These are phyloP conservation scores for Amphimedon queenslandica DNA, from an alignment of 37 sponge, comb jelly and placozoan genomes.

Conservation along the genomic window DNA sequence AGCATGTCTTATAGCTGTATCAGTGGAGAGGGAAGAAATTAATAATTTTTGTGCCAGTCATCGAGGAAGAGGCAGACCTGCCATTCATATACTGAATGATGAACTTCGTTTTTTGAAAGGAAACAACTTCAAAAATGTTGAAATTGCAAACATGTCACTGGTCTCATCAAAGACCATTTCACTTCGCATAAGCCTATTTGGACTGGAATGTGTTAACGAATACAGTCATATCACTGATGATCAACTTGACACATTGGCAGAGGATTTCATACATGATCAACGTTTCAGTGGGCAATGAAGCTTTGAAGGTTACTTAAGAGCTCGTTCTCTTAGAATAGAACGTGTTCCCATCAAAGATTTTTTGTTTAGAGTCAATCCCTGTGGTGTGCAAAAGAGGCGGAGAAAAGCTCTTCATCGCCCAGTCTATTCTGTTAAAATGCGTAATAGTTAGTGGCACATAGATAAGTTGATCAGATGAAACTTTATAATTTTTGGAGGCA, in stretches of 20 bases:
- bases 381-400: slow-evolving; percentile 12
- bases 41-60: too few species aligned
- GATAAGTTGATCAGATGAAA: slow-evolving; percentile 20
- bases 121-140: slow-evolving; percentile 4
- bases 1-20: too few species aligned
- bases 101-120: neutral
- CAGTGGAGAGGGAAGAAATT: too few species aligned
- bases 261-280: neutral
- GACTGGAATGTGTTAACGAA: neutral
- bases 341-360: slow-evolving; percentile 9
- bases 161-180: slow-evolving; percentile 14
- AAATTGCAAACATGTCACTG: slow-evolving; percentile 5
- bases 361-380: slow-evolving; percentile 17
- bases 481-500: neutral
- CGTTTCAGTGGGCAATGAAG: slow-evolving; percentile 1
- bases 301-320: slow-evolving; percentile 20
- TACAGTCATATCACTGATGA: too few species aligned
- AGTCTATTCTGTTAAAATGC: slow-evolving; percentile 17
- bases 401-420: slow-evolving; percentile 17
- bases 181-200: neutral
- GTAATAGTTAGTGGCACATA: slow-evolving; percentile 34
- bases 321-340: slow-evolving; percentile 7
- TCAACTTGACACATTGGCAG: neutral
- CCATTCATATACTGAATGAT: neutral
- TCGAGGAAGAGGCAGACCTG: slow-evolving; percentile 8